Evolutionary conservation across 2,113 vertebrate genomes (phyloP).

Genomic region (Chloropsis hardwickii): DNA sequence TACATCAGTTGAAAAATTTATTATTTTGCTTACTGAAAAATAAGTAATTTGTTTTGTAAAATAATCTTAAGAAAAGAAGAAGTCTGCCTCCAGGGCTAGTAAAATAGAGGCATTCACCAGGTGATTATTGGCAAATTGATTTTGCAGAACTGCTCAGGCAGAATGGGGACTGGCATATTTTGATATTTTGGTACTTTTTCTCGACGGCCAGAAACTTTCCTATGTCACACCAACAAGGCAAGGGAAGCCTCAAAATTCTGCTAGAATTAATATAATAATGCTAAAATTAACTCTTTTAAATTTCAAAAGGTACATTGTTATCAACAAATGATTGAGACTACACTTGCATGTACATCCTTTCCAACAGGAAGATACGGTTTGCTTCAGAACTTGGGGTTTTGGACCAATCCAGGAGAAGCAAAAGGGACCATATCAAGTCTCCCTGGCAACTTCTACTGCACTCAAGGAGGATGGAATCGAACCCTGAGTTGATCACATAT

Average conservation of each 20-base stretch:
- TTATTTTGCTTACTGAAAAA: background rate
- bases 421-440: too few relatives aligned
- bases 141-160: background rate
- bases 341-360: accelerated
- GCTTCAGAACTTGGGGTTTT: background rate
- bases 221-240: background rate
- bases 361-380: accelerated
- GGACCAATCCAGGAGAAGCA: background rate
- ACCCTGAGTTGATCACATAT: background rate
- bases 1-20: background rate
- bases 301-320: background rate
- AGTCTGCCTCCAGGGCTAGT: background rate
- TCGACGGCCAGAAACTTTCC: background rate
- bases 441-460: too few relatives aligned
- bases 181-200: background rate
- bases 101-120: background rate
- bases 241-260: background rate
- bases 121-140: background rate
- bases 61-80: background rate
- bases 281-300: background rate
- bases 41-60: background rate
- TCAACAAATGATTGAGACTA: background rate
- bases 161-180: background rate
- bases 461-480: background rate
- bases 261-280: background rate